Conservation (phyloP, 2,113 vertebrate species). For the Macquaria ambigua region DNA sequence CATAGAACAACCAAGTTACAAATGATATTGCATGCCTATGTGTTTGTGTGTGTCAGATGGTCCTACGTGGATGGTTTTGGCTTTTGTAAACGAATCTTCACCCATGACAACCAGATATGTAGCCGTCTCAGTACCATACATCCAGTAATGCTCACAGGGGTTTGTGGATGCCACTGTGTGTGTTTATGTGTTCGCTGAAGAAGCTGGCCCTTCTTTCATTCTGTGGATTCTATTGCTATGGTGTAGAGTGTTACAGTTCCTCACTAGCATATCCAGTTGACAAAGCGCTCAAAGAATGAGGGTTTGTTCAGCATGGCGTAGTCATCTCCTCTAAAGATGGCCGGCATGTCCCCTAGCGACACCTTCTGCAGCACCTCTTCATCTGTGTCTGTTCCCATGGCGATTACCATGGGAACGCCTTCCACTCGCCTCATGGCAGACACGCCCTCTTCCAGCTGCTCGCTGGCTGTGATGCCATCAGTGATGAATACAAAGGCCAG, state of each 20-base stretch:
- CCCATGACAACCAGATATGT: conserved; percentile 37
- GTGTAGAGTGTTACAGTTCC: conserved; percentile 58
- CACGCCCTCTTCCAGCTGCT: conserved; percentile 91
- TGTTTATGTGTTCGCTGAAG: conserved; percentile 60
- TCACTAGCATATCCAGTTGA: conserved; percentile 89
- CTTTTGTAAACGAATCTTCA: conserved; percentile 27
- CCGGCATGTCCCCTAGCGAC: conserved; percentile 89
- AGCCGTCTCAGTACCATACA: conserved; percentile 53
- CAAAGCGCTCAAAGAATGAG: conserved; percentile 93
- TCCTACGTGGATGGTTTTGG: conserved; percentile 26
- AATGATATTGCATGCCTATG: conserved; percentile 10
- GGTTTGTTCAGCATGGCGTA: conserved; percentile 87
- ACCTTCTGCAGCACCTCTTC: conserved; percentile 90
- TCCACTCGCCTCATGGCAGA: conserved; percentile 92
- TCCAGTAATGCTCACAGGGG: conserved; percentile 51
- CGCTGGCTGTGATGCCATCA: conserved; percentile 89
- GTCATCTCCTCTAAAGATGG: conserved; percentile 92
- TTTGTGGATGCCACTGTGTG: conserved; percentile 10
- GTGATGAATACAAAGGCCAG: conserved; percentile 96
- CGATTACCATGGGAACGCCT: conserved; percentile 91
- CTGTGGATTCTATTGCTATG: conserved; percentile 57
- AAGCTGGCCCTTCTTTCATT: conserved; percentile 47
- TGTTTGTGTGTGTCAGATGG: conserved; percentile 22
- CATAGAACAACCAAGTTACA: conserved; percentile 45
- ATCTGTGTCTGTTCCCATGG: conserved; percentile 90